These are phyloP conservation scores for Crocallis elinguaria DNA, from an alignment of 2,888 invertebrate species.

Conservation along the genomic window DNA sequence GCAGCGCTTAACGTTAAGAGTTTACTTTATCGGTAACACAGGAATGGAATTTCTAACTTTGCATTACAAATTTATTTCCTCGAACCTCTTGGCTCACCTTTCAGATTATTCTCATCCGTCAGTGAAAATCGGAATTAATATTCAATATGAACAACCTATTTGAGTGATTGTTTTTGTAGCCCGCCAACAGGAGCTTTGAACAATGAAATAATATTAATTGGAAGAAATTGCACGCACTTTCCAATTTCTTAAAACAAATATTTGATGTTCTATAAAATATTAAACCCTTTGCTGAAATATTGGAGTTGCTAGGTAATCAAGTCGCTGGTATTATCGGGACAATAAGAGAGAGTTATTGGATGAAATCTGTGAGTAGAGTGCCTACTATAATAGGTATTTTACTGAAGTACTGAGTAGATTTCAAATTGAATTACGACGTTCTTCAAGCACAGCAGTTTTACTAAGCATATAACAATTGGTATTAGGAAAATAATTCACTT, in stretches of 20 bases:
- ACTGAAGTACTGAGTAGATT: neutral
- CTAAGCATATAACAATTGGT: too few relatives aligned
- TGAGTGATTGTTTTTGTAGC: slow-evolving; percentile 79
- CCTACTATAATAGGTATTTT: neutral
- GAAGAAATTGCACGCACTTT: slow-evolving; percentile 62
- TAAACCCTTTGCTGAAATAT: slow-evolving; percentile 53
- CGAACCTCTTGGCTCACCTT: slow-evolving; percentile 65
- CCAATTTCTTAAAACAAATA: slow-evolving; percentile 63
- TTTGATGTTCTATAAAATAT: slow-evolving; percentile 65
- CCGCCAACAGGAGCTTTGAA: slow-evolving; percentile 60
- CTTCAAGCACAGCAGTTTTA: neutral
- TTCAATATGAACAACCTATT: slow-evolving; percentile 82
- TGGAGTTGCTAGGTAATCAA: slow-evolving; percentile 29
- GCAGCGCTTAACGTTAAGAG: slow-evolving; percentile 60
- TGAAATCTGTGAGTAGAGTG: neutral
- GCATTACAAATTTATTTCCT: slow-evolving; percentile 83
- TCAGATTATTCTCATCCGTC: slow-evolving; percentile 81
- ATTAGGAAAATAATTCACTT: too few relatives aligned
- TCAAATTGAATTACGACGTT: neutral
- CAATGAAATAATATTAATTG: slow-evolving; percentile 70
- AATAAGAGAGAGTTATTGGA: slow-evolving; percentile 11
- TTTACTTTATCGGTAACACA: slow-evolving; percentile 79
- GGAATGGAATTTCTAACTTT: slow-evolving; percentile 82
- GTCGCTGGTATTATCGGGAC: slow-evolving; percentile 4
- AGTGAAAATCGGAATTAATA: slow-evolving; percentile 82